phyloP scores from a whole-genome alignment of 2,888 invertebrate species.

The Archips xylosteana region DNA sequence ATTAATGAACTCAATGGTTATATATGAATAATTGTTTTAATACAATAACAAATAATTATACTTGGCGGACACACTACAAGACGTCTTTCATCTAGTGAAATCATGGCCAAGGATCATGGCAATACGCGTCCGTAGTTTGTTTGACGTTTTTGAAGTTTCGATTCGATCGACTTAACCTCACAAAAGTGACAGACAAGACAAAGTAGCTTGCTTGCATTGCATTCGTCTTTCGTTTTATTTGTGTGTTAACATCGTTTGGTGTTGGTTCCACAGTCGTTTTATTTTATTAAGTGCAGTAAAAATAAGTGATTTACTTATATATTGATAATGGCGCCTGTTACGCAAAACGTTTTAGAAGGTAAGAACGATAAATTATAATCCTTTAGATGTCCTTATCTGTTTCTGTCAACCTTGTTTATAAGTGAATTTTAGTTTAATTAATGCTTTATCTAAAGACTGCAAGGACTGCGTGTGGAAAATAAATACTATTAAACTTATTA shows the following conservation, averaged over 20 bases:
- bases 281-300: background rate
- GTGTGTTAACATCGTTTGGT: background rate
- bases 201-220: background rate
- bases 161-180: conserved; percentile 18
- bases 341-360: conserved; percentile 56
- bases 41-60: background rate
- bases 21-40: too few relatives aligned
- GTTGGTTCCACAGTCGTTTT: conserved; percentile 11
- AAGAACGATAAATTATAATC: conserved; percentile 34
- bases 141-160: conserved; percentile 27
- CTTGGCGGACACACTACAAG: conserved; percentile 25
- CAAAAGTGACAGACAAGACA: background rate
- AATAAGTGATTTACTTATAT: conserved; percentile 5
- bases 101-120: too few relatives aligned
- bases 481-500: background rate
- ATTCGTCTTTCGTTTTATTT: background rate
- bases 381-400: background rate
- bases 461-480: background rate
- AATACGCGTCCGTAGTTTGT: too few relatives aligned
- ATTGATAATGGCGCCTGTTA: conserved; percentile 58
- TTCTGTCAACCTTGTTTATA: background rate
- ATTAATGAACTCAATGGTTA: background rate
- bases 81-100: background rate
- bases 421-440: conserved; percentile 4
- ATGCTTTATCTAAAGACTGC: background rate